phyloP scores from a whole-genome alignment of 2,888 invertebrate species.

The Neocrepidodera transversa region DNA sequence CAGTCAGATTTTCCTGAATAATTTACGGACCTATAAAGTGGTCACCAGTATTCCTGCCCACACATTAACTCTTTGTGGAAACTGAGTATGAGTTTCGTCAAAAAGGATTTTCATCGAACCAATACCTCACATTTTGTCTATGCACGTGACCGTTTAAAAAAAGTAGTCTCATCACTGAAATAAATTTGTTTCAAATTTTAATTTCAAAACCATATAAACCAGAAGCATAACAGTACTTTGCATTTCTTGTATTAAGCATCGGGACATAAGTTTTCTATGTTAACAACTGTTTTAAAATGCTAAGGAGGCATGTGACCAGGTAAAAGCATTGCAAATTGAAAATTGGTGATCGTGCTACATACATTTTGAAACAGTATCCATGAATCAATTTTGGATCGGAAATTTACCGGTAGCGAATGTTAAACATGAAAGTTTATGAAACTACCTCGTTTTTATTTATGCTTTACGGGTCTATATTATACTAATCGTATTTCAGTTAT shows the following conservation, averaged over 20 bases:
- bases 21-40: no score
- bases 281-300: slow-evolving; percentile 16
- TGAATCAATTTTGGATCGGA: slow-evolving; percentile 21
- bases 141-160: no score
- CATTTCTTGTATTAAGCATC: background rate
- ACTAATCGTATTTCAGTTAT: slow-evolving; percentile 1
- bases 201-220: no score
- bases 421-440: slow-evolving; percentile 11
- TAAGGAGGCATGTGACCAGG: background rate
- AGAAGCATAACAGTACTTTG: background rate
- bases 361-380: slow-evolving; percentile 11
- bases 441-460: slow-evolving; percentile 21
- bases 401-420: slow-evolving; percentile 23
- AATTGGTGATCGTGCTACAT: slow-evolving; percentile 19
- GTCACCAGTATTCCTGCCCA: no score
- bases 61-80: no score
- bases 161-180: no score
- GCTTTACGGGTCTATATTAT: slow-evolving; percentile 7
- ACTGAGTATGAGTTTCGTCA: no score
- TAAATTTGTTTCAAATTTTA: no score
- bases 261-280: background rate
- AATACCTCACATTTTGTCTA: no score
- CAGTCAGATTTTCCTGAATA: no score
- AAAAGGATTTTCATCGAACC: no score
- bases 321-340: slow-evolving; percentile 20